A percentile compares a stretch with the other conserved stretches of the same genome.
These are phyloP conservation scores for Diplogasteroides magnus DNA, from an alignment of 1,140 invertebrate species.

Conservation along the genomic window DNA sequence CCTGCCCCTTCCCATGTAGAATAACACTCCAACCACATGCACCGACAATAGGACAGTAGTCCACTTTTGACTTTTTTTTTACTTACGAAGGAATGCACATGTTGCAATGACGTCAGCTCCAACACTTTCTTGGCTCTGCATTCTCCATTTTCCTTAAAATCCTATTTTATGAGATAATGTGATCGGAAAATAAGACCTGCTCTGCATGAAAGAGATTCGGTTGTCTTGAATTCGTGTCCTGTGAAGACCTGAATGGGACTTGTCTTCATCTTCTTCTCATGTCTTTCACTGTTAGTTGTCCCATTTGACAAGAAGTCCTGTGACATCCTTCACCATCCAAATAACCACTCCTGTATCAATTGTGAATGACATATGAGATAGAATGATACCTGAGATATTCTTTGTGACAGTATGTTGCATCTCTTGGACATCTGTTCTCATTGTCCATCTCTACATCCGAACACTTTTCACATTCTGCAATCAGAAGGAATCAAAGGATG, in stretches of 20 bases:
- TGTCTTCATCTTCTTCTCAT: too few relatives aligned
- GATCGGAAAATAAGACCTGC: not conserved
- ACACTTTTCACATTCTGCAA: not conserved
- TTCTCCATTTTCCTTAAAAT: not conserved
- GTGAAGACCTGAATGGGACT: not conserved
- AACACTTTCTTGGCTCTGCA: not conserved
- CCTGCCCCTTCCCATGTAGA: not conserved
- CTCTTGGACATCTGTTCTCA: not conserved
- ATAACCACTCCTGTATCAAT: not conserved
- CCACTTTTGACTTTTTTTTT: too few relatives aligned
- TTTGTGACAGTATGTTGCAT: not conserved
- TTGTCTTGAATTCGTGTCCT: not conserved
- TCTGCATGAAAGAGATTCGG: not conserved
- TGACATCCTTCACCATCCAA: not conserved
- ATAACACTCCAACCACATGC: too few relatives aligned
- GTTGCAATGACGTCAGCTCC: not conserved
- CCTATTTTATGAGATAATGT: not conserved
- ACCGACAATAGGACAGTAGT: too few relatives aligned
- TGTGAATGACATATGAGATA: not conserved
- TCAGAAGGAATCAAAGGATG: not conserved
- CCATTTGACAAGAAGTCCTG: not conserved
- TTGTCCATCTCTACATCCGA: not conserved
- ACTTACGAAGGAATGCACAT: not conserved
- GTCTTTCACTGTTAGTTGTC: not conserved
- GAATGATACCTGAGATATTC: not conserved